Evolutionary conservation across 2,888 invertebrate genomes (phyloP).

Genomic region (Trilocha varians): DNA sequence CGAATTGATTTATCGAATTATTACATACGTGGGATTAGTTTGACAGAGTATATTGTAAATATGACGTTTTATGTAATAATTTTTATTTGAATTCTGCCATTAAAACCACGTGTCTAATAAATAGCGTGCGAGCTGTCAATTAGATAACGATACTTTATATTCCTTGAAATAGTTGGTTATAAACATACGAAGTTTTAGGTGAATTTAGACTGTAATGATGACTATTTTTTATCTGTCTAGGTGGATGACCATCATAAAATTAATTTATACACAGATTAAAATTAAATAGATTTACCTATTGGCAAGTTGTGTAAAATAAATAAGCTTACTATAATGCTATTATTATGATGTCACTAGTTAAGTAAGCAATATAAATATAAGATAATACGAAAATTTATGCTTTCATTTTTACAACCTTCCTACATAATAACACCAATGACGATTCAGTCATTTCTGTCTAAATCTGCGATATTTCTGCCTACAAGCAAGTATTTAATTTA

Average conservation of each 20-base stretch:
- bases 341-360: conserved; percentile 73
- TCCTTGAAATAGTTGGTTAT: conserved; percentile 59
- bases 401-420: conserved; percentile 34
- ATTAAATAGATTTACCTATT: conserved; percentile 66
- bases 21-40: conserved; percentile 58
- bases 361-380: conserved; percentile 74
- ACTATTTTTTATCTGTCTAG: conserved; percentile 72
- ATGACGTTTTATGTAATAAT: conserved; percentile 62
- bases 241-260: conserved; percentile 68
- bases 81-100: conserved; percentile 59
- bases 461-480: too few species aligned
- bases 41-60: conserved; percentile 68
- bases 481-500: too few species aligned
- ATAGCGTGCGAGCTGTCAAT: conserved; percentile 66
- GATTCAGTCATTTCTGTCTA: too few species aligned
- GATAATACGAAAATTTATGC: conserved; percentile 48
- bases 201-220: conserved; percentile 63
- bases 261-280: conserved; percentile 70
- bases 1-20: conserved; percentile 46
- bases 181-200: conserved; percentile 55
- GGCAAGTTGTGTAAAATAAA: conserved; percentile 72
- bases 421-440: conserved; percentile 2
- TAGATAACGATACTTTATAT: conserved; percentile 60
- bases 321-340: conserved; percentile 71
- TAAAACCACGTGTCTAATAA: conserved; percentile 61